Base-by-base conservation (phyloP, 1,140 invertebrate species). In the Ectropis grisescens region DNA sequence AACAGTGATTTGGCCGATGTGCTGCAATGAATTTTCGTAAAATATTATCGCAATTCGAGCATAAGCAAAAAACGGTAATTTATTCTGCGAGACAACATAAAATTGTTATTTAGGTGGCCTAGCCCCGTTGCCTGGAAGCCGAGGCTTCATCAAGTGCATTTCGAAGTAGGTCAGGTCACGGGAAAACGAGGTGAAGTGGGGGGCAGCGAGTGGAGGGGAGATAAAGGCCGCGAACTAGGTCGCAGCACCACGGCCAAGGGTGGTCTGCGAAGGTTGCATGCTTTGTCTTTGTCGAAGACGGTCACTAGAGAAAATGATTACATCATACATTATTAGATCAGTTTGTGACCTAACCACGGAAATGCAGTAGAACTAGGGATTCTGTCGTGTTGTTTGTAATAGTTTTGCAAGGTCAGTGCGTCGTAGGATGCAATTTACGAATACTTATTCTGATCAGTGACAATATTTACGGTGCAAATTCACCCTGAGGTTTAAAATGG, bases 171-270 rank as follows among this genome's bases (percentile, higher is more conserved):
- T 76, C 66, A 72, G 71, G 71, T 72, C 69, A 65, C 53, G 41
- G 50, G 64, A 32, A 42, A 38, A 36, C 32, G 30, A 37, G 39
- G 46, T 35, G n/a, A n/a, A n/a, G n/a, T n/a, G n/a, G n/a, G 19
- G 37, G 19, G 19, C 8, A 30, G 29, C 11, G 25, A 7, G 35
- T 22, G 50, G 41, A 32, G 37, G 26, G 33, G 46, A 41, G 19
- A 33, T 37, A 46, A 37, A 46, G 37, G 45, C 28, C 28, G 41
- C 34, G 39, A 76, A 59, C 62, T 71, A 67, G 74, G 68, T 76
- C 69, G 39, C 54, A 68, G 46, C 50, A 70, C 67, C 75, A 80
- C 62, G 71, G 75, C 75, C 75, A 80, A 80, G 75, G 75, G 75
- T 76, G 67, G 57, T 56, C 55, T 52, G 38, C 60, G 64, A 80